Evolutionary conservation across 2,797 vertebrate genomes (phyloP).

Genomic region (Arctocebus calabarensis): DNA sequence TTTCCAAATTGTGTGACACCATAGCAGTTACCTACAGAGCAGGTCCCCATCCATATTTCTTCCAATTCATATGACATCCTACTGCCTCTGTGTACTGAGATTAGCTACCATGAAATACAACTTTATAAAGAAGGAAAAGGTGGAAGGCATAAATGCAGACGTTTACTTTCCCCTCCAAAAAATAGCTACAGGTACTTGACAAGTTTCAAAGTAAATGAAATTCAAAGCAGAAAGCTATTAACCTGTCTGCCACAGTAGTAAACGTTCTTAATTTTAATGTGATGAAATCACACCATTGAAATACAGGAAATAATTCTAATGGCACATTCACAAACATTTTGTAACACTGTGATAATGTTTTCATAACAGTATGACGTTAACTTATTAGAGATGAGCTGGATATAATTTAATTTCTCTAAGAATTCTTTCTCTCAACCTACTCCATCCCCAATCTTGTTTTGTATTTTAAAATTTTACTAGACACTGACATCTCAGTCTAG

Average conservation of each 20-base stretch:
- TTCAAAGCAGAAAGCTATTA: slow-evolving; percentile 65
- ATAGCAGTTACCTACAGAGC: neutral
- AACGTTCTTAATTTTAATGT: slow-evolving; percentile 66
- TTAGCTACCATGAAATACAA: neutral
- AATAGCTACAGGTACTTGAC: slow-evolving; percentile 1
- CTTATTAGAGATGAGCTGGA: slow-evolving; percentile 24
- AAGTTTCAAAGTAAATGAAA: slow-evolving; percentile 59
- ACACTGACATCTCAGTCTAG: slow-evolving; percentile 9
- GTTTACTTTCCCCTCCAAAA: neutral
- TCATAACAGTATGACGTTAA: slow-evolving; percentile 58
- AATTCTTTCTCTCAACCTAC: slow-evolving; percentile 5
- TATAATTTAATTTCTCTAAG: slow-evolving; percentile 58
- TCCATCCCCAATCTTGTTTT: slow-evolving; percentile 36
- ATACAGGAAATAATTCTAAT: slow-evolving; percentile 33
- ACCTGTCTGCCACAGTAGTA: slow-evolving; percentile 1
- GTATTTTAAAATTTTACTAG: slow-evolving; percentile 47
- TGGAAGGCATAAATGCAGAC: neutral
- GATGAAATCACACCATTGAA: slow-evolving; percentile 68
- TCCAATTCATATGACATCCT: neutral
- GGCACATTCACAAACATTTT: slow-evolving; percentile 59
- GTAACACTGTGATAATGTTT: slow-evolving; percentile 72
- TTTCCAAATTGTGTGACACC: neutral
- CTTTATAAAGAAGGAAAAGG: neutral
- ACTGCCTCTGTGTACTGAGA: slow-evolving; percentile 10
- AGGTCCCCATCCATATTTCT: neutral